A percentile compares a stretch with the other conserved stretches of the same genome.
phyloP scores from a whole-genome alignment of 2,113 vertebrate species.

The Hydrolagus affinis region DNA sequence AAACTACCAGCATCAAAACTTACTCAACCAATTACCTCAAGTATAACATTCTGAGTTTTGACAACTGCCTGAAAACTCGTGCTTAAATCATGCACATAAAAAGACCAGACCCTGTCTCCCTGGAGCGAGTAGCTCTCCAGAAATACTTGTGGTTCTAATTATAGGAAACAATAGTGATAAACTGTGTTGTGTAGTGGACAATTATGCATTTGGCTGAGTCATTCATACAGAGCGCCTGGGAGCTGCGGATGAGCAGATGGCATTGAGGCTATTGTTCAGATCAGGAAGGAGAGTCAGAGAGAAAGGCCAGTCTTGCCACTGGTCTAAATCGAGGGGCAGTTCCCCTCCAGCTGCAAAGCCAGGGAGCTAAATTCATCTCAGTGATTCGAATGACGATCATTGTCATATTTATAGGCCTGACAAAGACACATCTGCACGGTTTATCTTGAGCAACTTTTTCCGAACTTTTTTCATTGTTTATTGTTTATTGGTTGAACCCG shows the following conservation, averaged over 20 bases:
- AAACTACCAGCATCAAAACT: too few species aligned
- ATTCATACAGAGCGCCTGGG: slow-evolving; percentile 33
- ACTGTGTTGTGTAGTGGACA: slow-evolving; percentile 50
- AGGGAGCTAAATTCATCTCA: slow-evolving; percentile 29
- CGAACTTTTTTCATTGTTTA: slow-evolving; percentile 29
- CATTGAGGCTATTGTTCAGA: slow-evolving; percentile 46
- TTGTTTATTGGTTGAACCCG: slow-evolving; percentile 11
- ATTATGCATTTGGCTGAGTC: slow-evolving; percentile 47
- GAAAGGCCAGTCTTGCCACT: slow-evolving; percentile 43
- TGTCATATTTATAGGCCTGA: slow-evolving; percentile 23
- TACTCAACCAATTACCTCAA: too few species aligned
- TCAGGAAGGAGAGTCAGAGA: slow-evolving; percentile 48
- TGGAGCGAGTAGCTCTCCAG: slow-evolving; percentile 46
- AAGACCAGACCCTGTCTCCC: slow-evolving; percentile 33
- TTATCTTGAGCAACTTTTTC: slow-evolving; percentile 23
- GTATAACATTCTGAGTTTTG: too few species aligned
- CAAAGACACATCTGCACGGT: slow-evolving; percentile 21
- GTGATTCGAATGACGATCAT: background rate
- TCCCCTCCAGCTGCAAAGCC: slow-evolving; percentile 51
- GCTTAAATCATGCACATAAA: background rate
- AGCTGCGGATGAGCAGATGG: slow-evolving; percentile 39
- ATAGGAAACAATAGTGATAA: slow-evolving; percentile 66
- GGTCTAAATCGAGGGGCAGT: slow-evolving; percentile 42
- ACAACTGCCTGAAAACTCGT: too few species aligned
- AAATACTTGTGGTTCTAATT: slow-evolving; percentile 75